These are phyloP conservation scores for Heteropelma amictum DNA, from an alignment of 2,888 invertebrate species.

Conservation along the genomic window DNA sequence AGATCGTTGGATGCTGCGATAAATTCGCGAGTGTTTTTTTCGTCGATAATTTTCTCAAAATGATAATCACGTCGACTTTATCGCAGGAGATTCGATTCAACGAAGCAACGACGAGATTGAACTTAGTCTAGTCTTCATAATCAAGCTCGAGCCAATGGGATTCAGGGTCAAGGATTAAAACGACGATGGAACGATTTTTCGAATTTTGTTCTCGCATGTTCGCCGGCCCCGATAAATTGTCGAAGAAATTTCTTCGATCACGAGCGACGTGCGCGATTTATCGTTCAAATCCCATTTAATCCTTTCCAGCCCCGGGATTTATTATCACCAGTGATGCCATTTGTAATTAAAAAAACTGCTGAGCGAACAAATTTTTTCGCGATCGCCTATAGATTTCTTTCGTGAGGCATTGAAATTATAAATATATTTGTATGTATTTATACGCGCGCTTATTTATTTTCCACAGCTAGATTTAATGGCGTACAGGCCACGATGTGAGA, in stretches of 20 bases:
- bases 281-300: background rate
- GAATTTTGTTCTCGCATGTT: background rate
- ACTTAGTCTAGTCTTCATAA: too few relatives aligned
- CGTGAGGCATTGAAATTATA: background rate
- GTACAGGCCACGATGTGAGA: slow-evolving; percentile 26
- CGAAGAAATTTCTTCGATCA: background rate
- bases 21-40: too few relatives aligned
- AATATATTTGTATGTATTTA: background rate
- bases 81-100: too few relatives aligned
- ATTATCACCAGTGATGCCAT: background rate
- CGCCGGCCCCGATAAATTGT: too few relatives aligned
- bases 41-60: too few relatives aligned
- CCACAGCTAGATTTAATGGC: slow-evolving; percentile 5
- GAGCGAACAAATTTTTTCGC: background rate
- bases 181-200: background rate
- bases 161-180: background rate
- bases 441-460: background rate
- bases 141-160: too few relatives aligned
- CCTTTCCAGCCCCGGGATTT: slow-evolving; percentile 10
- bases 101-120: too few relatives aligned
- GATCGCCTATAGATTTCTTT: background rate
- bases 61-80: too few relatives aligned
- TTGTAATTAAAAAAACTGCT: background rate
- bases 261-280: slow-evolving; percentile 11
- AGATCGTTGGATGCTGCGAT: too few relatives aligned